A percentile compares a stretch with the other conserved stretches of the same genome.
Conservation (phyloP, 2,113 vertebrate genomes). For the Orycteropus afer region DNA sequence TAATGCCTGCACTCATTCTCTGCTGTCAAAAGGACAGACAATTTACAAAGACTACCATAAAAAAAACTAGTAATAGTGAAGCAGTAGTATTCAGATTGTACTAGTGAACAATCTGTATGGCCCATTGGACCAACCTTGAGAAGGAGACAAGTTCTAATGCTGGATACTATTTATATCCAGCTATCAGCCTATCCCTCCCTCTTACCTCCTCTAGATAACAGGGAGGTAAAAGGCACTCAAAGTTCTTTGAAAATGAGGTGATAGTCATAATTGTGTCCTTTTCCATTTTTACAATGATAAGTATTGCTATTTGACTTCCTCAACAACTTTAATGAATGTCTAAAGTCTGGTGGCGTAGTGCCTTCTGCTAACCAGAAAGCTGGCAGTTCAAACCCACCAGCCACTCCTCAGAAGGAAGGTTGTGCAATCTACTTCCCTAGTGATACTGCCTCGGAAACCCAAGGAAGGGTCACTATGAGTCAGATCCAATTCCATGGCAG, state of each 20-base stretch:
- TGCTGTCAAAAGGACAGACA: background rate
- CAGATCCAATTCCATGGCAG: too few relatives aligned
- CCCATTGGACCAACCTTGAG: too few relatives aligned
- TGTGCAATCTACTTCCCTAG: too few relatives aligned
- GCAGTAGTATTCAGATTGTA: too few relatives aligned
- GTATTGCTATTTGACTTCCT: background rate
- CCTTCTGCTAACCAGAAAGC: too few relatives aligned
- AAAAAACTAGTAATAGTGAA: background rate
- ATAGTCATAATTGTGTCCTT: background rate
- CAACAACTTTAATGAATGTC: background rate
- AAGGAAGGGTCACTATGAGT: too few relatives aligned
- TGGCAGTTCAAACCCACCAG: too few relatives aligned
- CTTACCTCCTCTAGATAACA: background rate
- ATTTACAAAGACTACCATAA: background rate
- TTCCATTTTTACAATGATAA: background rate
- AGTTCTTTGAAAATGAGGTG: background rate
- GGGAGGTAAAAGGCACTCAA: background rate
- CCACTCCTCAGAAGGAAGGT: too few relatives aligned
- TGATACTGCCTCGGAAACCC: too few relatives aligned
- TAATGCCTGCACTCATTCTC: background rate
- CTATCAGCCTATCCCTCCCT: background rate
- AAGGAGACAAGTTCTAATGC: too few relatives aligned
- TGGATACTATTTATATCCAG: too few relatives aligned
- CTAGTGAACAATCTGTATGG: background rate
- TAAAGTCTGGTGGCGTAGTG: too few relatives aligned